phyloP scores from a whole-genome alignment of 1,140 invertebrate genomes.

The Amyelois transitella region DNA sequence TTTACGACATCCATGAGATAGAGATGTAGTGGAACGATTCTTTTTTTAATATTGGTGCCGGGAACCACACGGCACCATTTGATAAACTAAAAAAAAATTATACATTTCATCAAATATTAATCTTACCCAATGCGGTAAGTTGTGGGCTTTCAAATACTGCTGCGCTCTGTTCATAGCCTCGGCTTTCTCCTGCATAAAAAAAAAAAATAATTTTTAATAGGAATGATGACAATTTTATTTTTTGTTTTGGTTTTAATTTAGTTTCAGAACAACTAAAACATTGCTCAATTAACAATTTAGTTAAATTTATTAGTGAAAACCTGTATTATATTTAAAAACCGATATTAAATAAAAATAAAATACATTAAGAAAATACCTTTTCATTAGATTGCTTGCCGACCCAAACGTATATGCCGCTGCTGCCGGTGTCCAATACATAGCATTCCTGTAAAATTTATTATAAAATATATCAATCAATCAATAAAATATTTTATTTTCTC shows the following conservation, averaged over 20 bases:
- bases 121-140: slow-evolving; percentile 87
- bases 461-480: neutral
- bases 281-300: too few relatives aligned
- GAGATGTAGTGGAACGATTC: too few relatives aligned
- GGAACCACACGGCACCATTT: too few relatives aligned
- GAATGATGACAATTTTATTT: too few relatives aligned
- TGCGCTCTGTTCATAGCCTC: slow-evolving; percentile 86
- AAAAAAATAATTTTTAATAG: slow-evolving; percentile 6
- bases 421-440: slow-evolving; percentile 87
- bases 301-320: too few relatives aligned
- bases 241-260: too few relatives aligned
- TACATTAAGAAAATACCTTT: too few relatives aligned
- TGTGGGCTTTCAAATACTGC: slow-evolving; percentile 80
- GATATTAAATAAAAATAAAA: too few relatives aligned
- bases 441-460: slow-evolving; percentile 81
- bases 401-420: slow-evolving; percentile 91
- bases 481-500: neutral
- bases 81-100: neutral
- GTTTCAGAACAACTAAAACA: too few relatives aligned
- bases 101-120: neutral
- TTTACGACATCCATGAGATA: too few relatives aligned
- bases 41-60: too few relatives aligned
- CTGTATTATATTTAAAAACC: too few relatives aligned
- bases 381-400: slow-evolving; percentile 86
- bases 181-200: slow-evolving; percentile 83